Percentiles rank a stretch among this genome's conserved stretches.
Conservation (phyloP, 2,113 vertebrate species). For the Cynocephalus volans region DNA sequence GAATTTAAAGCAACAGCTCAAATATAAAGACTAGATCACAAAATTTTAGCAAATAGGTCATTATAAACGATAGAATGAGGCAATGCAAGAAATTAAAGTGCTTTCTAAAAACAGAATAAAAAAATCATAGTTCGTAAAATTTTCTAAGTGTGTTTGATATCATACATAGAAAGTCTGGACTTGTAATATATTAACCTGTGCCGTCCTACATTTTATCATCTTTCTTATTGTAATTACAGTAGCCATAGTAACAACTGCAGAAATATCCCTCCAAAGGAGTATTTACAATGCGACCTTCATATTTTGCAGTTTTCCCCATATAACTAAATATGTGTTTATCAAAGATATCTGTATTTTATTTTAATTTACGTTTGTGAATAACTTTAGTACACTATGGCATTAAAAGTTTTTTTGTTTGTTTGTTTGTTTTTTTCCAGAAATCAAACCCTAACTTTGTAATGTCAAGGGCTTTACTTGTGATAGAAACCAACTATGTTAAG, state of each 20-base stretch:
- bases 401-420: neutral
- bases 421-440: neutral
- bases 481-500: neutral
- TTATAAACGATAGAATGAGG: slow-evolving; percentile 1
- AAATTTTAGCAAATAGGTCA: slow-evolving; percentile 45
- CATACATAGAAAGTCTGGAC: neutral
- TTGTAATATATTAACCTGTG: slow-evolving; percentile 12
- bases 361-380: slow-evolving; percentile 50
- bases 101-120: slow-evolving; percentile 58
- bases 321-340: neutral
- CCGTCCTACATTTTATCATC: neutral
- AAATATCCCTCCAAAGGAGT: neutral
- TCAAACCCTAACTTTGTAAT: neutral
- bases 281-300: slow-evolving; percentile 52
- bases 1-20: slow-evolving; percentile 50
- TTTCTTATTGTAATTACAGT: slow-evolving; percentile 67
- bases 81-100: neutral
- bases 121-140: slow-evolving; percentile 32
- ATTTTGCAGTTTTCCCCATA: neutral
- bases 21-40: slow-evolving; percentile 24
- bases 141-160: slow-evolving; percentile 35
- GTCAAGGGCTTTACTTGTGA: neutral
- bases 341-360: slow-evolving; percentile 1
- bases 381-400: neutral
- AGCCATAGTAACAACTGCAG: neutral